phyloP scores from a whole-genome alignment of 2,888 invertebrate genomes.

The Stenurella melanura region DNA sequence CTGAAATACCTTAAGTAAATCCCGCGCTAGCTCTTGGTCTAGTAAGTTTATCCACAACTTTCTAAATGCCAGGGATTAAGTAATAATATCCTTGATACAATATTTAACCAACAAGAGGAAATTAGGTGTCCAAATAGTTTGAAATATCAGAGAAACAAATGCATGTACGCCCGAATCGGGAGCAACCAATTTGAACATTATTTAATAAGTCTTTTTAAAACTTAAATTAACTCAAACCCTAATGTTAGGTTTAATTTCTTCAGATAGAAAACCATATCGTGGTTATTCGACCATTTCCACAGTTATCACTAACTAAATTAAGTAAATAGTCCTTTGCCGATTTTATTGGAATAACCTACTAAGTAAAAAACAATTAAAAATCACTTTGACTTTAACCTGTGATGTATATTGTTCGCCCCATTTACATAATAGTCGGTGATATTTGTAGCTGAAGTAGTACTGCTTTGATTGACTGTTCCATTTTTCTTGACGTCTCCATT shows the following conservation, averaged over 20 bases:
- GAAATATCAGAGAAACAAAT: neutral
- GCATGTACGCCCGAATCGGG: too few species aligned
- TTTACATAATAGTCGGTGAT: constrained; percentile 76
- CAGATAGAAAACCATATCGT: constrained; percentile 19
- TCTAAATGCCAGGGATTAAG: too few species aligned
- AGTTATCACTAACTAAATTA: constrained; percentile 42
- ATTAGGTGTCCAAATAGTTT: neutral
- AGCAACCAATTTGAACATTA: too few species aligned
- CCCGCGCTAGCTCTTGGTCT: too few species aligned
- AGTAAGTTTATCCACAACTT: too few species aligned
- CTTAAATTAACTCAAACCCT: too few species aligned
- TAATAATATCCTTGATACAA: too few species aligned
- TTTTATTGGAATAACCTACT: constrained; percentile 43
- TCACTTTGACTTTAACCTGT: constrained; percentile 68
- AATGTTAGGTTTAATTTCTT: neutral
- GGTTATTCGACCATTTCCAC: constrained; percentile 23
- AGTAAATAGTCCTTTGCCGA: constrained; percentile 44
- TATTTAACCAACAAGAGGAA: too few species aligned
- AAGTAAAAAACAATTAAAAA: constrained; percentile 42
- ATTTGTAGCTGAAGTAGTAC: constrained; percentile 56
- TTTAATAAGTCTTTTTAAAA: too few species aligned
- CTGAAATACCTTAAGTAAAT: too few species aligned
- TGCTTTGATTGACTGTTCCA: constrained; percentile 49
- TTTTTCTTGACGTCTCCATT: constrained; percentile 50
- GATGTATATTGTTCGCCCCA: constrained; percentile 68